Percentiles rank a stretch among this genome's conserved stretches.
Conservation (phyloP, 1,140 invertebrate genomes). For the Sycophila sp. region DNA sequence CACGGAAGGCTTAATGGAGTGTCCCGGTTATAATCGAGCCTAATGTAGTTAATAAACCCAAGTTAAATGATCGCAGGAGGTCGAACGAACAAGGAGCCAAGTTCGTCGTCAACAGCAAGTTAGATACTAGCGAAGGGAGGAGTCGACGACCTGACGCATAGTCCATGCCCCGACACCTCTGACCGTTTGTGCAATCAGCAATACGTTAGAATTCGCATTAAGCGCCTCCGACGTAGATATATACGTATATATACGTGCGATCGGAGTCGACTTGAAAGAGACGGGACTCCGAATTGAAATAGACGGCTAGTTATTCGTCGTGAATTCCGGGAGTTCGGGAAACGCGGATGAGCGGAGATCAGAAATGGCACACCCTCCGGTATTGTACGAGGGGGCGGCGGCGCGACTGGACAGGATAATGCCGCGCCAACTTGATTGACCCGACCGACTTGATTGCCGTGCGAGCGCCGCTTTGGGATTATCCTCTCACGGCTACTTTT, state of each 20-base stretch:
- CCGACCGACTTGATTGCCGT: neutral
- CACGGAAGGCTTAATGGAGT: too few species aligned
- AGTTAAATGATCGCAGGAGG: neutral
- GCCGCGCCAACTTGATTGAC: neutral
- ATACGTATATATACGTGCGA: neutral
- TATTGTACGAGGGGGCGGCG: neutral
- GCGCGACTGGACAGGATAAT: neutral
- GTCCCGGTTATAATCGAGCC: too few species aligned
- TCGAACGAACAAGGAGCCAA: too few species aligned
- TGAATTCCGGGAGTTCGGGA: neutral
- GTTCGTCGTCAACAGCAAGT: too few species aligned
- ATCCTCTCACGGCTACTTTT: too few species aligned
- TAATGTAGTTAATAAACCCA: neutral
- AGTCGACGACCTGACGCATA: too few species aligned
- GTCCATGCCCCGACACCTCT: too few species aligned
- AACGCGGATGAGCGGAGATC: neutral
- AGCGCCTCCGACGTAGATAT: too few species aligned
- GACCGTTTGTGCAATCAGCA: constrained; percentile 49
- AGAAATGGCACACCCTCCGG: neutral
- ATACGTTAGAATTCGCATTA: constrained; percentile 43
- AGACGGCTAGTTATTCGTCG: neutral
- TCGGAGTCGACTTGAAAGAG: too few species aligned
- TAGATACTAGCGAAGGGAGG: too few species aligned
- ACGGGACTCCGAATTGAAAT: neutral
- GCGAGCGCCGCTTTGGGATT: too few species aligned